A percentile compares a stretch with the other conserved stretches of the same genome.
These are phyloP conservation scores for Phylloscopus collybita DNA, from an alignment of 2,797 vertebrate genomes.

Conservation along the genomic window DNA sequence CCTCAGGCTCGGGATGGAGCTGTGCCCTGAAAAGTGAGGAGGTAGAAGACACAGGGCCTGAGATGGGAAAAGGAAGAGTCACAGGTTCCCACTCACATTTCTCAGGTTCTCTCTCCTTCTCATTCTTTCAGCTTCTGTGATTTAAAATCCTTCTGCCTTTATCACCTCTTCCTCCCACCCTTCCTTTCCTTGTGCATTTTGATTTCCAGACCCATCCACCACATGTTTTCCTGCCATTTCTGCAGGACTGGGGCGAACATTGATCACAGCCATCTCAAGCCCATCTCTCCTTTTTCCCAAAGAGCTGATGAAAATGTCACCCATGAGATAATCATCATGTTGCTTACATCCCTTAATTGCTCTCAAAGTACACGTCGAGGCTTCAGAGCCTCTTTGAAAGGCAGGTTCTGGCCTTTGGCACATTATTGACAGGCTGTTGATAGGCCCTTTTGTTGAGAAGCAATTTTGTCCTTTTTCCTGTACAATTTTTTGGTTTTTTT, in stretches of 20 bases:
- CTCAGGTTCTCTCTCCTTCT: not conserved
- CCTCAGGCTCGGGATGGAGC: not conserved
- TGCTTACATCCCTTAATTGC: conserved; percentile 67
- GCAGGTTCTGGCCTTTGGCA: conserved; percentile 69
- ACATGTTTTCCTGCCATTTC: not conserved
- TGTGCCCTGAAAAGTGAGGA: not conserved
- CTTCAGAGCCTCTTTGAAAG: conserved; percentile 53
- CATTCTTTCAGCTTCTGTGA: not conserved
- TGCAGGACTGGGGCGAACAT: not conserved
- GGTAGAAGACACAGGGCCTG: not conserved
- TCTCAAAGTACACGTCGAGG: conserved; percentile 1
- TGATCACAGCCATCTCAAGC: conserved; percentile 54
- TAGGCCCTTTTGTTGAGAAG: conserved; percentile 63
- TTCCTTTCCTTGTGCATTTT: not conserved
- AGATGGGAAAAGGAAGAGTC: not conserved
- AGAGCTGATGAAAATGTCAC: conserved; percentile 59
- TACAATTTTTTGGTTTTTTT: conserved; percentile 49
- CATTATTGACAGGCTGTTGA: conserved; percentile 67
- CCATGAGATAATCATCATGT: conserved; percentile 61
- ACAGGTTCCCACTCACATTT: not conserved
- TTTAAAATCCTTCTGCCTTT: not conserved
- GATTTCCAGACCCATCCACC: not conserved
- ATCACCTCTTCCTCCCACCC: not conserved
- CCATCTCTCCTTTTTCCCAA: conserved; percentile 31
- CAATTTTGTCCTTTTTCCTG: conserved; percentile 66